These are phyloP conservation scores for Muntiacus muntjak DNA, from an alignment of 2,113 vertebrate genomes.

Conservation along the genomic window DNA sequence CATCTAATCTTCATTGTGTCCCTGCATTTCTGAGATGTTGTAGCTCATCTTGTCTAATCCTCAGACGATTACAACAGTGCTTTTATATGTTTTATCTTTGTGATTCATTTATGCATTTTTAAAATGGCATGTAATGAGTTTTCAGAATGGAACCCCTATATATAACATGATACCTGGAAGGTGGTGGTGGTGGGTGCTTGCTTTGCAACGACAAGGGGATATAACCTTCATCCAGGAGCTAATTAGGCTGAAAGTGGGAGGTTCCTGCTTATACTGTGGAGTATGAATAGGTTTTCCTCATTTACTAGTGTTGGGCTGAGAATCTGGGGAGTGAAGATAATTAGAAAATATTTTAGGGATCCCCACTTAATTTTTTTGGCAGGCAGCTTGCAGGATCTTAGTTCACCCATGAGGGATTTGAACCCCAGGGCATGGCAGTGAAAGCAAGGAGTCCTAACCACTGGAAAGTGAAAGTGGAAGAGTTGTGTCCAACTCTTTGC, in stretches of 20 bases:
- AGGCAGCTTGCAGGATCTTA: neutral
- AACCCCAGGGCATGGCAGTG: neutral
- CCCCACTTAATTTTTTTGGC: neutral
- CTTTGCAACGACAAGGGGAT: neutral
- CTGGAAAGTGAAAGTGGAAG: neutral
- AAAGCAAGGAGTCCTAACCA: neutral
- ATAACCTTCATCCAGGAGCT: neutral
- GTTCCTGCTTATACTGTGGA: neutral
- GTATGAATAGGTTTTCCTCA: neutral
- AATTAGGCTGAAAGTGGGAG: neutral
- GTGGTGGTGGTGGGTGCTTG: neutral
- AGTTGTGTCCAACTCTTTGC: neutral
- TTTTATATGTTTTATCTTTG: neutral
- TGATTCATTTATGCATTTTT: neutral
- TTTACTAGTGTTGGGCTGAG: neutral
- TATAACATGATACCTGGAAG: neutral
- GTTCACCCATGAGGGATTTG: neutral
- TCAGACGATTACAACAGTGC: neutral
- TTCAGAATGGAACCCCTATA: neutral
- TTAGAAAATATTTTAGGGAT: neutral
- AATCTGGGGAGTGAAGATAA: neutral
- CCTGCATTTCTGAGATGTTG: neutral
- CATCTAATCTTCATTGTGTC: accelerated
- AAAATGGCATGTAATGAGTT: neutral
- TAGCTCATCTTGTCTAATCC: neutral